These are phyloP conservation scores for Maccullochella peelii DNA, from an alignment of 2,113 vertebrate genomes.

Conservation along the genomic window DNA sequence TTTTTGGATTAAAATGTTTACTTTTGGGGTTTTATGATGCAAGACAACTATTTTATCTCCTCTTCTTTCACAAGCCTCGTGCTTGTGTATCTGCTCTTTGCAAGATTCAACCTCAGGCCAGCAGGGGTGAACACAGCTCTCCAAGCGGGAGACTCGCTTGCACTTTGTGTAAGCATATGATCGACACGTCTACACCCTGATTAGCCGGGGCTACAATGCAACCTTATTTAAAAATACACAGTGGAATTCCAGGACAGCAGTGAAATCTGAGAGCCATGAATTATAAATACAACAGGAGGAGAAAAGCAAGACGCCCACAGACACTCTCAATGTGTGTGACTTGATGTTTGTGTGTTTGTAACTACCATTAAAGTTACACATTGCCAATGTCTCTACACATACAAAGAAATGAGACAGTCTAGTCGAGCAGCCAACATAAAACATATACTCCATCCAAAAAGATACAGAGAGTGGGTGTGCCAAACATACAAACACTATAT, in stretches of 20 bases:
- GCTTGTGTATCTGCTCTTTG: not conserved
- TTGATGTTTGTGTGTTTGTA: slow-evolving; percentile 45
- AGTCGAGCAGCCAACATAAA: slow-evolving; percentile 48
- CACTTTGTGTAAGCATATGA: slow-evolving; percentile 36
- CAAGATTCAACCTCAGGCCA: slow-evolving; percentile 18
- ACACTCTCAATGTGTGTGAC: slow-evolving; percentile 49
- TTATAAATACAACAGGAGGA: slow-evolving; percentile 73
- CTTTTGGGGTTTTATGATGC: slow-evolving; percentile 39
- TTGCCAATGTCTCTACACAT: slow-evolving; percentile 32
- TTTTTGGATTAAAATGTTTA: slow-evolving; percentile 18
- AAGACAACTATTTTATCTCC: slow-evolving; percentile 26
- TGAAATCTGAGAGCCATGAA: slow-evolving; percentile 76
- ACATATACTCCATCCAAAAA: slow-evolving; percentile 54
- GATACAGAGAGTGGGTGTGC: slow-evolving; percentile 34
- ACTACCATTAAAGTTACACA: slow-evolving; percentile 31
- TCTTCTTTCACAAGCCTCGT: slow-evolving; percentile 15
- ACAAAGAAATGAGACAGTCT: slow-evolving; percentile 39
- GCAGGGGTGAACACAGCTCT: slow-evolving; percentile 29
- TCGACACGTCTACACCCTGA: slow-evolving; percentile 45
- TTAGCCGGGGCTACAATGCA: slow-evolving; percentile 63
- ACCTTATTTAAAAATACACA: slow-evolving; percentile 77
- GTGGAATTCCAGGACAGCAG: slow-evolving; percentile 70
- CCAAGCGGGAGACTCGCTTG: slow-evolving; percentile 17
- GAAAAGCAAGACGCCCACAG: slow-evolving; percentile 63
- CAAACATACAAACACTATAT: slow-evolving; percentile 57